Conservation (phyloP, 2,797 vertebrate genomes). For the Crenuchus spilurus region DNA sequence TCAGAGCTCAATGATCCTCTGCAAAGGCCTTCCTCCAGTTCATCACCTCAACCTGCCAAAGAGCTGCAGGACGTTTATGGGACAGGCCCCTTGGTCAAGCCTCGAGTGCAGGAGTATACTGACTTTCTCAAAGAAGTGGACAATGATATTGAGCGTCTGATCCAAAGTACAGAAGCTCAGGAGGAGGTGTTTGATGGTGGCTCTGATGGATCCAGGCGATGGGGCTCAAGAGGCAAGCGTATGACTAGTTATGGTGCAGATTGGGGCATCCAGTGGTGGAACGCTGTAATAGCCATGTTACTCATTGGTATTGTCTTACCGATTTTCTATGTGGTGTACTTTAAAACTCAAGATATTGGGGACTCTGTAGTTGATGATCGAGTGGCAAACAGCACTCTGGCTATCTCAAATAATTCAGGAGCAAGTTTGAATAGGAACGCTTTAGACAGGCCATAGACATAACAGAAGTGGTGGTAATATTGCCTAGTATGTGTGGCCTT, state of each 20-base stretch:
- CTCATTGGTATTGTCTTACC: slow-evolving; percentile 89
- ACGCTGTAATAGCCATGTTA: slow-evolving; percentile 90
- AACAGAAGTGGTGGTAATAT: neutral
- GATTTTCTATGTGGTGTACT: slow-evolving; percentile 92
- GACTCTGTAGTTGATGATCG: slow-evolving; percentile 37
- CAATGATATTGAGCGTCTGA: slow-evolving; percentile 81
- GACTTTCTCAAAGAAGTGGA: slow-evolving; percentile 88
- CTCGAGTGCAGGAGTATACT: slow-evolving; percentile 65
- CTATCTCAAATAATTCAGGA: slow-evolving; percentile 57
- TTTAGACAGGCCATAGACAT: slow-evolving; percentile 39
- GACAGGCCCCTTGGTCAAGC: accelerated
- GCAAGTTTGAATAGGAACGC: slow-evolving; percentile 44
- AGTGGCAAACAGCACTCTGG: slow-evolving; percentile 9
- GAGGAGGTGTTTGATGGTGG: slow-evolving; percentile 63
- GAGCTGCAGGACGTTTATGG: slow-evolving; percentile 32
- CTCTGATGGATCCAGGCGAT: slow-evolving; percentile 40
- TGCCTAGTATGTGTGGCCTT: neutral
- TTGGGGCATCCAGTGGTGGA: slow-evolving; percentile 95
- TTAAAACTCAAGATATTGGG: slow-evolving; percentile 80
- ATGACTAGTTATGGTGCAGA: slow-evolving; percentile 74
- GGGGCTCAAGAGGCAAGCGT: slow-evolving; percentile 46
- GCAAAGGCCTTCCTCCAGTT: slow-evolving; percentile 26
- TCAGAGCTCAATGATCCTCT: slow-evolving; percentile 58
- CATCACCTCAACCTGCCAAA: slow-evolving; percentile 28
- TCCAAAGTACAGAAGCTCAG: slow-evolving; percentile 69